Evolutionary conservation across 2,888 invertebrate species (phyloP).

Genomic region (Drosophila eohydei): DNA sequence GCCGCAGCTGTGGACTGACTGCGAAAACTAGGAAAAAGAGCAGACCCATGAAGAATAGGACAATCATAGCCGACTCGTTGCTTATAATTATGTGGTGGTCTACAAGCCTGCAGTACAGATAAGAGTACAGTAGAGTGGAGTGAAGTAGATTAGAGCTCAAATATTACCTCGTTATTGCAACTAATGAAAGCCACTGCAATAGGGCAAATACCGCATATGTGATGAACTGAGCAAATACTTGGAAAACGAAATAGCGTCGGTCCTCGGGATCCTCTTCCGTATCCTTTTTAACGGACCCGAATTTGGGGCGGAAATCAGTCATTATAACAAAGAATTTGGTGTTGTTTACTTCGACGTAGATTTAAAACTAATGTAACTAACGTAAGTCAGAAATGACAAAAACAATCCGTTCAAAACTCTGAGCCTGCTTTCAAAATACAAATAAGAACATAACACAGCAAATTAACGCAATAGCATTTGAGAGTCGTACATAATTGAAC

Average conservation of each 20-base stretch:
- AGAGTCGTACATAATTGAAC: constrained; percentile 65
- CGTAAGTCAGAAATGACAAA: not conserved
- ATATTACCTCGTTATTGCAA: constrained; percentile 31
- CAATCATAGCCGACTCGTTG: constrained; percentile 34
- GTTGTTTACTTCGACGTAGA: not conserved
- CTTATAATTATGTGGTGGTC: rapidly evolving
- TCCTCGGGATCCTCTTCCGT: constrained; percentile 5
- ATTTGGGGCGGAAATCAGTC: constrained; percentile 35
- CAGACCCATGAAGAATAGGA: constrained; percentile 43
- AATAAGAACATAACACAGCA: constrained; percentile 26
- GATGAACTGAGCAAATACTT: constrained; percentile 8
- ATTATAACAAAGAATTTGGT: constrained; percentile 35
- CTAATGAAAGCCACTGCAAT: constrained; percentile 33
- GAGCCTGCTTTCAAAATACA: constrained; percentile 16
- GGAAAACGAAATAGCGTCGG: constrained; percentile 27
- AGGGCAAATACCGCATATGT: constrained; percentile 21
- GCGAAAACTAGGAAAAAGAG: constrained; percentile 35
- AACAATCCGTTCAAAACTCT: not conserved
- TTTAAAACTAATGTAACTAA: not conserved
- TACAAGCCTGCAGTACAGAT: not conserved
- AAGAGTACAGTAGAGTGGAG: too few species aligned
- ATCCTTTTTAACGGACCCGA: constrained; percentile 47
- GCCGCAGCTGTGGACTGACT: constrained; percentile 26
- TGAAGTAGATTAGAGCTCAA: too few species aligned
- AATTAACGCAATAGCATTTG: constrained; percentile 35